Evolutionary conservation across 1,140 invertebrate species (phyloP).

Genomic region (Brachionus asplanchnoidis): DNA sequence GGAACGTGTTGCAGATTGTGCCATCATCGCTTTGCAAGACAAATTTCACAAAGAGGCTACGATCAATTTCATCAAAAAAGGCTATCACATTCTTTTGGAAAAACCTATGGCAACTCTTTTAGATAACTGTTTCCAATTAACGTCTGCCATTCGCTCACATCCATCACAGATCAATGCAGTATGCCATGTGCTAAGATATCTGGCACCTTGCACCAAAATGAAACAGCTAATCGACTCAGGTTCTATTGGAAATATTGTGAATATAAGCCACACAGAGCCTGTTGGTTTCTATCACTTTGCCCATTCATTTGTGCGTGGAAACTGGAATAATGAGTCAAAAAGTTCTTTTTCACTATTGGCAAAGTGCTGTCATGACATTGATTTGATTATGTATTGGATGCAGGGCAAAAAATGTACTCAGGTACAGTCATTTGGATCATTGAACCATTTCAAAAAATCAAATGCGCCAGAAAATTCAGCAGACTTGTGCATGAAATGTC

Average conservation of each 20-base stretch:
- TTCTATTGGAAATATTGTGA: conserved; percentile 56
- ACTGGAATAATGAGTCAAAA: conserved; percentile 55
- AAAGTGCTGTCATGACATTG: conserved; percentile 61
- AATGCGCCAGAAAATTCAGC: conserved; percentile 49
- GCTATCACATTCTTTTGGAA: conserved; percentile 59
- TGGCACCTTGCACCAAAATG: conserved; percentile 51
- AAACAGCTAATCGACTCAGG: conserved; percentile 57
- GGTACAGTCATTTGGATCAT: conserved; percentile 58
- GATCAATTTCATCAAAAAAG: conserved; percentile 57
- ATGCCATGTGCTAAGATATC: conserved; percentile 59
- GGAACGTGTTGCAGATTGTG: conserved; percentile 55
- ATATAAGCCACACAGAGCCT: conserved; percentile 59
- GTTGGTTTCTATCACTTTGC: conserved; percentile 60
- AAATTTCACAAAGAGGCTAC: conserved; percentile 56
- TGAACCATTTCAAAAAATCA: conserved; percentile 55
- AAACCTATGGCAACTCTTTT: conserved; percentile 59
- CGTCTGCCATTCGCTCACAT: conserved; percentile 50
- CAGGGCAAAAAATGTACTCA: conserved; percentile 48
- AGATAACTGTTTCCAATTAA: conserved; percentile 57
- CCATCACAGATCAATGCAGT: conserved; percentile 47
- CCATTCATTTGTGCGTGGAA: conserved; percentile 59
- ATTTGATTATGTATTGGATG: conserved; percentile 59
- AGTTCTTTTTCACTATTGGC: conserved; percentile 58
- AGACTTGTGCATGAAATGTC: conserved; percentile 56
- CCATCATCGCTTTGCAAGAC: conserved; percentile 57